Evolutionary conservation across 1,140 invertebrate genomes (phyloP).

Genomic region (Dufourea novaeangliae): DNA sequence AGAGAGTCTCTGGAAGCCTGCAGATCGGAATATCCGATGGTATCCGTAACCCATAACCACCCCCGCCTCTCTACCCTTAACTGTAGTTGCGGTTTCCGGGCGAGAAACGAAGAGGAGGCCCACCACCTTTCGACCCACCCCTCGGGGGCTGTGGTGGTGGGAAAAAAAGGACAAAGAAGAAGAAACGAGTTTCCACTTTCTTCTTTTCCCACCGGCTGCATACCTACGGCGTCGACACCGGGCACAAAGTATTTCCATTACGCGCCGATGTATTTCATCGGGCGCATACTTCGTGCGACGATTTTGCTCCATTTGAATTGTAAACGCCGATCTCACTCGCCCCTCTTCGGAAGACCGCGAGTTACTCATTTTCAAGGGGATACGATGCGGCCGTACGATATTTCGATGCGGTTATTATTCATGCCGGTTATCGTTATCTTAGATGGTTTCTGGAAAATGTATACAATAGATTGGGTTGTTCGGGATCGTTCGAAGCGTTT

Average conservation of each 20-base stretch:
- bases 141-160: background rate
- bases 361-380: slow-evolving; percentile 16
- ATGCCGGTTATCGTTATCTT: background rate
- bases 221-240: slow-evolving; percentile 55
- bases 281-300: slow-evolving; percentile 54
- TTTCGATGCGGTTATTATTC: background rate
- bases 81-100: slow-evolving; percentile 37
- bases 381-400: background rate
- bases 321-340: slow-evolving; percentile 58
- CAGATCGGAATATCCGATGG: slow-evolving; percentile 49
- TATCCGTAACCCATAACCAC: slow-evolving; percentile 55
- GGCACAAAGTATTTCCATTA: slow-evolving; percentile 65
- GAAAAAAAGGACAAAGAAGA: background rate
- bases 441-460: too few relatives aligned
- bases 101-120: slow-evolving; percentile 2
- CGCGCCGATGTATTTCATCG: slow-evolving; percentile 57
- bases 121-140: background rate
- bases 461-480: too few relatives aligned
- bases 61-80: too few relatives aligned
- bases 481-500: too few relatives aligned
- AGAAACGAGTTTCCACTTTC: slow-evolving; percentile 50
- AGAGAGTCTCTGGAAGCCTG: slow-evolving; percentile 19
- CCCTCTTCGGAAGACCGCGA: background rate
- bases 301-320: slow-evolving; percentile 63
- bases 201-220: slow-evolving; percentile 26